Conservation (phyloP, 2,113 vertebrate genomes). For the Rhynchomys soricoides region DNA sequence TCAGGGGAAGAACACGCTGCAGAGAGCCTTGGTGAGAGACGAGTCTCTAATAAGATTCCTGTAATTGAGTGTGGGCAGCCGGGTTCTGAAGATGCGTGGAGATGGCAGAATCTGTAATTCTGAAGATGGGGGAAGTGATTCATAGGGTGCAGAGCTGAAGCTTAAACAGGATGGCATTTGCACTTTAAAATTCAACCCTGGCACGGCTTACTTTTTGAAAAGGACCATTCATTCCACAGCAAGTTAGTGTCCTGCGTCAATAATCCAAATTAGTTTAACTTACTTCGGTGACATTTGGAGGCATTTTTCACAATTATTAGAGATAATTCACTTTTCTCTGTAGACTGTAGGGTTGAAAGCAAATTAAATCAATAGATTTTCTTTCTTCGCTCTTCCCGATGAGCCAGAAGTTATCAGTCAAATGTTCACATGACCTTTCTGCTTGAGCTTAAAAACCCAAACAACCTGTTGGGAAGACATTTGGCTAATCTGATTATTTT, state of each 20-base stretch:
- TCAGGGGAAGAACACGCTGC: neutral
- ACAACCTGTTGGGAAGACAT: slow-evolving; percentile 58
- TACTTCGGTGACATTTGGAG: slow-evolving; percentile 60
- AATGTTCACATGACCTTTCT: slow-evolving; percentile 48
- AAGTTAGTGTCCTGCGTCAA: slow-evolving; percentile 50
- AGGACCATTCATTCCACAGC: slow-evolving; percentile 56
- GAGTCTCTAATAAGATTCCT: neutral
- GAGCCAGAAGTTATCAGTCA: slow-evolving; percentile 58
- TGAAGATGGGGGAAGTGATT: neutral
- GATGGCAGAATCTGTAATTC: neutral
- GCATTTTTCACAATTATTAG: slow-evolving; percentile 68
- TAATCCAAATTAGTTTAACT: slow-evolving; percentile 71
- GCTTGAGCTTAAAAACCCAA: neutral
- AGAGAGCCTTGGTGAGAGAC: neutral
- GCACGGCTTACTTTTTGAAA: neutral
- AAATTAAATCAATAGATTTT: slow-evolving; percentile 65
- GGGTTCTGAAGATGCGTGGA: neutral
- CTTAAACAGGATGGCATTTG: neutral
- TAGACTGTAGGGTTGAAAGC: slow-evolving; percentile 45
- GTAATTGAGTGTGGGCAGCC: neutral
- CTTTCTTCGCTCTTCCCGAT: neutral
- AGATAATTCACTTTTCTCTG: slow-evolving; percentile 69
- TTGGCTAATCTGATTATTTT: slow-evolving; percentile 71
- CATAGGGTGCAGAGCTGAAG: neutral
- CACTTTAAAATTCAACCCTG: neutral